phyloP scores from a whole-genome alignment of 2,113 vertebrate species.

The Carassius gibelio region DNA sequence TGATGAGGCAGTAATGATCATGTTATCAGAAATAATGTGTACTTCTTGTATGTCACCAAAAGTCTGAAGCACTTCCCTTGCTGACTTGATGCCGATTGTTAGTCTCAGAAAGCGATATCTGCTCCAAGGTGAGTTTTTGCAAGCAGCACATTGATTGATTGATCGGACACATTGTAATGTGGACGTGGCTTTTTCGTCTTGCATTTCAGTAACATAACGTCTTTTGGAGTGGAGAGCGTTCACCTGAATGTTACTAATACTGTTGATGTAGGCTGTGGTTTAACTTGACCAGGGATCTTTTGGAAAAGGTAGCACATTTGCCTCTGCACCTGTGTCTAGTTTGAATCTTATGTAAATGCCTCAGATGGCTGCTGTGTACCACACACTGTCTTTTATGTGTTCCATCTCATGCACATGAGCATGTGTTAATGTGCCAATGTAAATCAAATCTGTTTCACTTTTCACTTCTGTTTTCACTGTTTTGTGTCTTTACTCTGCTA shows the following conservation, averaged over 20 bases:
- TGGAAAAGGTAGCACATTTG: too few species aligned
- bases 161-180: too few species aligned
- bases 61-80: too few species aligned
- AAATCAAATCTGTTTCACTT: slow-evolving; percentile 37
- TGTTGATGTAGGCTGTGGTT: not conserved
- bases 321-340: too few species aligned
- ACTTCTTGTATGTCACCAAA: too few species aligned
- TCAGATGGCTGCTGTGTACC: too few species aligned
- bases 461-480: not conserved
- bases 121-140: too few species aligned
- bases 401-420: not conserved
- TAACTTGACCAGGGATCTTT: not conserved
- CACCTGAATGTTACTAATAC: slow-evolving; percentile 2
- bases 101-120: too few species aligned
- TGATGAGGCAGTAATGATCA: too few species aligned
- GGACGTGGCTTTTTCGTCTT: too few species aligned
- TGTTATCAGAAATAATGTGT: too few species aligned
- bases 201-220: not conserved
- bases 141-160: not conserved
- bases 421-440: not conserved
- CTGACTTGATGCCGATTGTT: too few species aligned
- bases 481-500: not conserved
- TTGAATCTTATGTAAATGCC: not conserved
- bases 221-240: not conserved
- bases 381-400: not conserved